A percentile compares a stretch with the other conserved stretches of the same genome.
These are phyloP conservation scores for Stenodema calcarata DNA, from an alignment of 2,888 invertebrate genomes.

Conservation along the genomic window DNA sequence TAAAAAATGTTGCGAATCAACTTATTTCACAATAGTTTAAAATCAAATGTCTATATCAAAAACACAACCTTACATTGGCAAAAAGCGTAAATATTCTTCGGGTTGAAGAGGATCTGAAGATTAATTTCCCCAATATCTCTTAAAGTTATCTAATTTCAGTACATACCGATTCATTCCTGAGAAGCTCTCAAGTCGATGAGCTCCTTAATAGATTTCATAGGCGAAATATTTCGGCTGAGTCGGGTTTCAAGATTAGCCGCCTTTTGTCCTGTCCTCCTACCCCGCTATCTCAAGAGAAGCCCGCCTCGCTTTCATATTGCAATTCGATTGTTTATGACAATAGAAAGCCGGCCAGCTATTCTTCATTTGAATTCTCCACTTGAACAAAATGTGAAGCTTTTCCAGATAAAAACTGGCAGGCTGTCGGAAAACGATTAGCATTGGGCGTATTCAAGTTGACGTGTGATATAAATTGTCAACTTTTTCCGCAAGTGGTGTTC, in stretches of 20 bases:
- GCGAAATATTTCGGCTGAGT: neutral
- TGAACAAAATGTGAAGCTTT: neutral
- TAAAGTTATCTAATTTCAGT: too few species aligned
- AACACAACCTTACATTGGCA: too few species aligned
- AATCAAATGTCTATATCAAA: too few species aligned
- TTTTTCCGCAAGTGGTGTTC: neutral
- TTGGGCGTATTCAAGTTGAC: neutral
- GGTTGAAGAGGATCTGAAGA: too few species aligned
- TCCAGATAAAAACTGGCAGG: conserved; percentile 14
- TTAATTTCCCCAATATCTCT: too few species aligned
- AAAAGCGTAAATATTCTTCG: too few species aligned
- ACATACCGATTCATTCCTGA: too few species aligned
- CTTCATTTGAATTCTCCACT: conserved; percentile 6
- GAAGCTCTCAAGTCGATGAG: too few species aligned
- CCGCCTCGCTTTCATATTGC: neutral
- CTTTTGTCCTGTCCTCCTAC: conserved; percentile 34
- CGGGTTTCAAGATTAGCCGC: neutral
- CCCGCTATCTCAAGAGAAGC: neutral
- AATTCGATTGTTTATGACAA: conserved; percentile 15
- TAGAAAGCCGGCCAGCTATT: neutral
- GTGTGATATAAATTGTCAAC: conserved; percentile 7
- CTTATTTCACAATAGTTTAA: too few species aligned
- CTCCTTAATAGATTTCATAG: neutral
- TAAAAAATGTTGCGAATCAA: too few species aligned
- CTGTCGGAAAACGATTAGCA: neutral